Evolutionary conservation across 2,113 vertebrate genomes (phyloP).

Genomic region (Odocoileus virginianus): DNA sequence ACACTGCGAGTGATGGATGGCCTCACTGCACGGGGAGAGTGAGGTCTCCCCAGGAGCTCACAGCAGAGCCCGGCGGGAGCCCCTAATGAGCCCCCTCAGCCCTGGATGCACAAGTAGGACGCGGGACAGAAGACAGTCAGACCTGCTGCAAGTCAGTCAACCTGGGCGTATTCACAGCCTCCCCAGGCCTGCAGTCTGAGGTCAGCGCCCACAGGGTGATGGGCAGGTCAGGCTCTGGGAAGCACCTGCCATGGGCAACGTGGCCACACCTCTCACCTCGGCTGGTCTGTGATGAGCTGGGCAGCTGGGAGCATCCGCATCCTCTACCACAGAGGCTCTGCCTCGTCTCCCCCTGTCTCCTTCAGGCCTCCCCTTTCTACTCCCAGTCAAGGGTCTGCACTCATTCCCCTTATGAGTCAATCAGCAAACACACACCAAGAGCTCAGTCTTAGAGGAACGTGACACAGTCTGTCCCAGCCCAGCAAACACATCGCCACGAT

Average conservation of each 20-base stretch:
- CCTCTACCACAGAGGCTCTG: background rate
- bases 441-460: background rate
- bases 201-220: accelerated
- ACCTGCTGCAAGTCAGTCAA: background rate
- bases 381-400: background rate
- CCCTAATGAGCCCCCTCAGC: background rate
- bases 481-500: background rate
- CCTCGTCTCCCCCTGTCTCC: background rate
- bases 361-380: background rate
- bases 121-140: background rate
- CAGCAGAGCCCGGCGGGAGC: background rate
- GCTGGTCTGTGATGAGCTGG: background rate
- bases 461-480: background rate
- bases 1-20: background rate
- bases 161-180: background rate
- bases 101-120: background rate
- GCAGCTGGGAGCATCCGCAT: background rate
- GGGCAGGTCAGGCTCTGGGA: background rate
- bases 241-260: background rate
- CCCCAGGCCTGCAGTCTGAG: accelerated
- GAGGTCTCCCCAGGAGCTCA: background rate
- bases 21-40: background rate
- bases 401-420: background rate
- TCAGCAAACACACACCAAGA: background rate
- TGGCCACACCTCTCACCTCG: background rate